Evolutionary conservation across 2,113 vertebrate genomes (phyloP).

Genomic region (Lophotis ruficrista): DNA sequence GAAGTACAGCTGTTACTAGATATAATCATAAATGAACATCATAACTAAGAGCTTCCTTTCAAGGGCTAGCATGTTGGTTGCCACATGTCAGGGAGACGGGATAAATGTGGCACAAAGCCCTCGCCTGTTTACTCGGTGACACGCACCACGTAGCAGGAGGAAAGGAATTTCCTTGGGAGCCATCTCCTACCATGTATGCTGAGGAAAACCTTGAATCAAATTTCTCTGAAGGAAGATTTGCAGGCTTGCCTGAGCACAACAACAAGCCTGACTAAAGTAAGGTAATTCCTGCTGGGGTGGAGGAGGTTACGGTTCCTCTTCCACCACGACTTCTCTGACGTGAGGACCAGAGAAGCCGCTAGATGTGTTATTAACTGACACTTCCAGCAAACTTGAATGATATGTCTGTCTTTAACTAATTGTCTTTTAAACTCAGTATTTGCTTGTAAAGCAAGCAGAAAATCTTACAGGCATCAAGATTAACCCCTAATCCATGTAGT

Average conservation of each 20-base stretch:
- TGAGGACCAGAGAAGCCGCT: neutral
- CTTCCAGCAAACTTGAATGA: neutral
- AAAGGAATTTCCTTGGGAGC: neutral
- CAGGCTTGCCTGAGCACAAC: neutral
- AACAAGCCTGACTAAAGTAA: neutral
- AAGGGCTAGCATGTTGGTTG: neutral
- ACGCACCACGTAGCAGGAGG: neutral
- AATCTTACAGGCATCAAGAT: neutral
- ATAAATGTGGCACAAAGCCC: neutral
- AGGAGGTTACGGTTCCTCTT: neutral
- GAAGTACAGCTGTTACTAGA: neutral
- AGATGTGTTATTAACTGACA: neutral
- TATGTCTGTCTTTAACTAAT: neutral
- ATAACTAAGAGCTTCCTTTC: neutral
- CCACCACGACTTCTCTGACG: rapidly evolving
- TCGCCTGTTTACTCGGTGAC: neutral
- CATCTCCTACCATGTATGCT: neutral
- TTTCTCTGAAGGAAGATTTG: neutral
- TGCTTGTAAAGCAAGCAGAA: neutral
- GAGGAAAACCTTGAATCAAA: neutral
- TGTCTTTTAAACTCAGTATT: neutral
- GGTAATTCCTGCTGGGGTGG: neutral
- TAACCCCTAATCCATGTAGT: neutral
- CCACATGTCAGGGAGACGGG: neutral
- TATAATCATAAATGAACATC: neutral